Evolutionary conservation across 2,888 invertebrate species (phyloP), one percentile per base, ranked within the genome.

Genomic region (Cephus spinipes): DNA sequence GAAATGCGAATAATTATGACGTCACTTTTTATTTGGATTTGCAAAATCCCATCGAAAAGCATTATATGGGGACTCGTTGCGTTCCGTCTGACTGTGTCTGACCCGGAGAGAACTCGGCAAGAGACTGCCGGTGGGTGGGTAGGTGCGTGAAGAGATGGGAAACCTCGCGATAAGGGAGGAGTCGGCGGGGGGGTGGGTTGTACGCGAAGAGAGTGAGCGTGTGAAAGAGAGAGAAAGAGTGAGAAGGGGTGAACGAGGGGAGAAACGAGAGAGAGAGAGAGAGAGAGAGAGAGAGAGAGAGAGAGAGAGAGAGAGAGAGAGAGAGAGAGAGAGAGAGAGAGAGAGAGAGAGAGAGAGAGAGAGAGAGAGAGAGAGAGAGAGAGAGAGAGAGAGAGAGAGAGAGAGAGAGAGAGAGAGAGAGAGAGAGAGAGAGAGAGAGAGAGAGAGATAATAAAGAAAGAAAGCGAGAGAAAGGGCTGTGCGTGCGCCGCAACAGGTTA

Each of bases 181-280:
- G 68, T 12, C 11, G 76, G 33, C 30, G 95, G 95, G 94, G 85
- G 92, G 95, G 89, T 93, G 95, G 74, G 93, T 93, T 73, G 91
- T 55, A 55, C 55, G 23, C 23, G 2, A 55, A 55, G 55, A 55
- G 55, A 55, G 55, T 55, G 9, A 9, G 55, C 9, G 23, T 23
- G 55, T 0, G 93, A 79, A 85, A 92, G 83, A 93, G 94, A 88
- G 90, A 93, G 86, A 93, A 92, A 85, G 92, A 93, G 91, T 93
- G 93, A 87, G 90, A 93, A 83, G 93, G 93, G 79, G 93, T 94
- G 83, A 90, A 94, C 73, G 92, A 93, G 79, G 93, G 94, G 34
- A 92, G 12, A 6, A 32, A 30, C 2, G 35, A 34, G 74, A 31
- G 73, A 74, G 30, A 34, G 80, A 79, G 36, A 75, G 34, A 31